A percentile compares a stretch with the other conserved stretches of the same genome.
Evolutionary conservation across 2,797 vertebrate genomes (phyloP).

Genomic region (Muscicapa comitata): DNA sequence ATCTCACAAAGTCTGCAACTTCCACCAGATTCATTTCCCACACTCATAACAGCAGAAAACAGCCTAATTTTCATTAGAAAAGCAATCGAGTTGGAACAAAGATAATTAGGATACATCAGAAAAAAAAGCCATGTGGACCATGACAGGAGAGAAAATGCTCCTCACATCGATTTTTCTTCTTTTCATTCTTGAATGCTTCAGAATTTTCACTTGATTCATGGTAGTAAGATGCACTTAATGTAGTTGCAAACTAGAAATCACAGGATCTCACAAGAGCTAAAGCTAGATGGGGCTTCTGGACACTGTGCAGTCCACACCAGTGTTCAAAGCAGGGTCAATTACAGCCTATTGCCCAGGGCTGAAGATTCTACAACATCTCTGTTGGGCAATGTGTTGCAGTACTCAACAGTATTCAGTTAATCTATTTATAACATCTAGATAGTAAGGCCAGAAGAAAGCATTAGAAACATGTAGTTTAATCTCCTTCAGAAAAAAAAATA

Average conservation of each 20-base stretch:
- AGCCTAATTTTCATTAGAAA: constrained; percentile 23
- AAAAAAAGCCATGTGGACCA: neutral
- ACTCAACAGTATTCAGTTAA: neutral
- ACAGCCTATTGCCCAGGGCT: neutral
- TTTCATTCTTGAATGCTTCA: constrained; percentile 2
- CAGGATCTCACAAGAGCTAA: neutral
- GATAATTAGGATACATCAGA: neutral
- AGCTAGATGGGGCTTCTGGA: neutral
- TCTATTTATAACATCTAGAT: neutral
- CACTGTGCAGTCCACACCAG: neutral
- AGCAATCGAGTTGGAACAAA: neutral
- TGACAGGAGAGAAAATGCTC: neutral
- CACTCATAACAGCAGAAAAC: neutral
- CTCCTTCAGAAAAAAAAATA: neutral
- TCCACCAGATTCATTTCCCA: neutral
- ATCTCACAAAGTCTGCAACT: neutral
- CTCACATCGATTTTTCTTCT: neutral
- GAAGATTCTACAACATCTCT: neutral
- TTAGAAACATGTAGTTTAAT: neutral
- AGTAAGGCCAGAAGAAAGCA: neutral
- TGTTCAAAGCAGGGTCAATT: neutral
- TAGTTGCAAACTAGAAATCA: neutral
- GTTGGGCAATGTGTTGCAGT: neutral
- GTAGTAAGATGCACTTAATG: neutral
- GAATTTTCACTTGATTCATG: neutral